Evolutionary conservation across 1,140 invertebrate species (phyloP).

Genomic region (Drosophila guanche): DNA sequence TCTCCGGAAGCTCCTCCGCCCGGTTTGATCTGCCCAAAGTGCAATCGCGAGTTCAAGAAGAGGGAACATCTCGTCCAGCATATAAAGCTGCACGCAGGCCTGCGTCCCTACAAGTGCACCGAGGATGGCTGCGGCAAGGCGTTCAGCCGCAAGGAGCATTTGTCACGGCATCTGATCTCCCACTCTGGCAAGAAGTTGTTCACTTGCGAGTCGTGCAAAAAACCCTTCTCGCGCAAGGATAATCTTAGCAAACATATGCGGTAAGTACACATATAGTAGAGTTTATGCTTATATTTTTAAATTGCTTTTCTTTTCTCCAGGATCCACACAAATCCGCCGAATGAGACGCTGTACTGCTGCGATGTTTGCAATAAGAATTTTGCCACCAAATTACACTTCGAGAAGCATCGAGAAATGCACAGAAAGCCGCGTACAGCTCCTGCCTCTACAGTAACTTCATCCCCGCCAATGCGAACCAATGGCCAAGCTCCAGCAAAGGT

Average conservation of each 20-base stretch:
- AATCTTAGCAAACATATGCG: slow-evolving; percentile 89
- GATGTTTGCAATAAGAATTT: slow-evolving; percentile 90
- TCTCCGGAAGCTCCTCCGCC: slow-evolving; percentile 14
- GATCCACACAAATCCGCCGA: slow-evolving; percentile 81
- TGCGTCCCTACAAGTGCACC: slow-evolving; percentile 86
- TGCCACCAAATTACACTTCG: slow-evolving; percentile 88
- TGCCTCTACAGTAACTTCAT: not conserved
- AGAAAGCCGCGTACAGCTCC: slow-evolving; percentile 39
- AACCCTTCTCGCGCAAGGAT: slow-evolving; percentile 90
- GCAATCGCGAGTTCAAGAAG: slow-evolving; percentile 89
- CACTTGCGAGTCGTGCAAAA: slow-evolving; percentile 90
- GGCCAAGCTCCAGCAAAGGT: slow-evolving; percentile 25
- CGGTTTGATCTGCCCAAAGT: slow-evolving; percentile 83
- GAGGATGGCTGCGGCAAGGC: slow-evolving; percentile 87
- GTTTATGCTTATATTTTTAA: slow-evolving; percentile 1
- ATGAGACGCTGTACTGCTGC: slow-evolving; percentile 89
- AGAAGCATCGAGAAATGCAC: slow-evolving; percentile 85
- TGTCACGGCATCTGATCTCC: slow-evolving; percentile 88
- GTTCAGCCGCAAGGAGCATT: slow-evolving; percentile 89
- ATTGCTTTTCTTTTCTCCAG: slow-evolving; percentile 26
- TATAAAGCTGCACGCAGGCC: slow-evolving; percentile 88
- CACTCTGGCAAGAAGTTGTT: slow-evolving; percentile 91
- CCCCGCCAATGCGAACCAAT: slow-evolving; percentile 20
- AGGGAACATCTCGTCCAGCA: slow-evolving; percentile 90
- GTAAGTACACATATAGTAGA: slow-evolving; percentile 29